Base-by-base conservation (phyloP, 1,140 invertebrate genomes). In the Tigriopus japonicus region DNA sequence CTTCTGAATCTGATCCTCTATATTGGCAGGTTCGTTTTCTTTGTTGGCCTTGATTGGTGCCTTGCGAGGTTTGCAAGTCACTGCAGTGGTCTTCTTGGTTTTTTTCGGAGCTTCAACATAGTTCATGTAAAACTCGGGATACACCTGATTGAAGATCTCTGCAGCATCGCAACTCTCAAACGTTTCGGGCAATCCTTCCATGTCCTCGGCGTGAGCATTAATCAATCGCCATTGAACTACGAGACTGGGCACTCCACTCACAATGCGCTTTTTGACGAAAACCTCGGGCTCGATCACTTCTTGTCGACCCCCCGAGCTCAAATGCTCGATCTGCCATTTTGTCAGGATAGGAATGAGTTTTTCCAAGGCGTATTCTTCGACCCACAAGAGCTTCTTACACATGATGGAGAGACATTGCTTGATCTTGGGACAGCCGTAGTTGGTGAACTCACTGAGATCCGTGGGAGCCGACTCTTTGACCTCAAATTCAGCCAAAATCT, bases 321-420 rank as follows among this genome's bases (percentile, higher is more conserved):
- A 35, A 35, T 35, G 28, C 66, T 49, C 43, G 42, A 82, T 65
- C 65, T 82, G 81, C 82, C 82, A 85, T 52, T 84, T 76, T 1
- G 82, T 86, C 5, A 84, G 67, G 13, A 90, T 67, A 0, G 85
- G 83, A 58, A 88, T 74, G 63, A 86, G 80, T 71, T 88, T 88
- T 64, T 81, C 78, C 61, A 85, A 79, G 43, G 81, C 76, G 68
- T 87, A 86, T 21, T 79, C 74, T 67, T 81, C 77, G n/a, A 80
- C 76, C 86, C 86, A 90, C 60, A 75, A 73, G 43, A 87, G 68
- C 66, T 81, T 76, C 58, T 72, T 73, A 0, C 71, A 73, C 69
- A 84, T 79, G 65, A 85, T 56, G 1, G 40, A 15, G 28, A 62
- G 21, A 28, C 62, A 56, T 7, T 10, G n/a, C 6, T 56, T 21